Conservation (phyloP, 2,888 invertebrate species). For the Morpho achilles region DNA sequence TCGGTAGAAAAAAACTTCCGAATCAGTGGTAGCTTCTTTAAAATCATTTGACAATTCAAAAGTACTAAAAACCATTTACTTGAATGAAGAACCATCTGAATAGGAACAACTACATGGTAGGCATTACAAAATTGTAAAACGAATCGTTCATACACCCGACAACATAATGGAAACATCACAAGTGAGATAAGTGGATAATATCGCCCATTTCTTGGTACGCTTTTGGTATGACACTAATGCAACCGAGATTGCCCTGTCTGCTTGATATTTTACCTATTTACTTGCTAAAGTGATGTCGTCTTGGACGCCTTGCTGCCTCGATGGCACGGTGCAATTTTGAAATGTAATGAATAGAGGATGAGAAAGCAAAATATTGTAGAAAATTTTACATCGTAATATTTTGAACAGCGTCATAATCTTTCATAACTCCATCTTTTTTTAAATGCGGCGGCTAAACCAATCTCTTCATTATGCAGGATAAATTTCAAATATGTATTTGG, state of each 20-base stretch:
- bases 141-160: not conserved
- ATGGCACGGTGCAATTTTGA: slow-evolving; percentile 7
- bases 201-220: not conserved
- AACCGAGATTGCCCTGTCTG: slow-evolving; percentile 21
- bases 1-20: too few species aligned
- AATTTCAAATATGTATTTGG: too few species aligned
- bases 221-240: slow-evolving; percentile 13
- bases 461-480: too few species aligned
- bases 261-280: slow-evolving; percentile 23
- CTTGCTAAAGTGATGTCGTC: slow-evolving; percentile 6
- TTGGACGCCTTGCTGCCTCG: not conserved
- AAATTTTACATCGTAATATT: not conserved
- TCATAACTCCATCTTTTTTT: too few species aligned
- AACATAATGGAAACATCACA: not conserved
- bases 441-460: too few species aligned
- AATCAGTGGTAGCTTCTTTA: too few species aligned
- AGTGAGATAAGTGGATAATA: not conserved
- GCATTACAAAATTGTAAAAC: too few species aligned
- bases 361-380: slow-evolving; percentile 7
- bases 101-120: too few species aligned
- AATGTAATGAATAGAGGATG: slow-evolving; percentile 17
- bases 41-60: too few species aligned
- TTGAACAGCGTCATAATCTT: too few species aligned
- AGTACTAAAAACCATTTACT: too few species aligned
- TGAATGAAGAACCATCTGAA: too few species aligned